phyloP scores from a whole-genome alignment of 2,113 vertebrate genomes.

The Octodon degus region DNA sequence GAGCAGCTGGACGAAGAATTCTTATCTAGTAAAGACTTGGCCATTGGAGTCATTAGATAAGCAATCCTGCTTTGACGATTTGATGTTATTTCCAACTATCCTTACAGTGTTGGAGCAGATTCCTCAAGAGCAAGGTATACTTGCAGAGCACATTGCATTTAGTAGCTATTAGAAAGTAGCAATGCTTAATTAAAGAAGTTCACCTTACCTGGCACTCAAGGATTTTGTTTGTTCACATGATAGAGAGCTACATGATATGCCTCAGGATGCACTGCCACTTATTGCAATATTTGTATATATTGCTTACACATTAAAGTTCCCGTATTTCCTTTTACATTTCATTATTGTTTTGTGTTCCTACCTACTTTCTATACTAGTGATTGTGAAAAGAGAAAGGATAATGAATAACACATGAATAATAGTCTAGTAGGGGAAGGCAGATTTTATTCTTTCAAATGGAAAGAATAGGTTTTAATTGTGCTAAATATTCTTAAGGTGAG shows the following conservation, averaged over 20 bases:
- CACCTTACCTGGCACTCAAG: neutral
- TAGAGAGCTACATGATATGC: neutral
- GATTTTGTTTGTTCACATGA: neutral
- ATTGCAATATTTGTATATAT: neutral
- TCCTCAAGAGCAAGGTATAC: neutral
- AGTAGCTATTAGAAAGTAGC: conserved; percentile 24
- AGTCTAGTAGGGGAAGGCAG: neutral
- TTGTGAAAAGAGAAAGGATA: neutral
- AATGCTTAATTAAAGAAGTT: neutral
- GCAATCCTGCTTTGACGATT: neutral
- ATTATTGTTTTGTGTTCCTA: neutral
- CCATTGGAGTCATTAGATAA: neutral
- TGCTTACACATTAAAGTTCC: conserved; percentile 79
- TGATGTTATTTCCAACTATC: neutral
- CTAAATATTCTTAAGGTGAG: neutral
- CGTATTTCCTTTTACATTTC: conserved; percentile 68
- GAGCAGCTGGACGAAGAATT: neutral
- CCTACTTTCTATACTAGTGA: neutral
- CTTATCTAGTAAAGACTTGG: neutral
- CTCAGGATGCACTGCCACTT: neutral
- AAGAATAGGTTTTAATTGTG: neutral
- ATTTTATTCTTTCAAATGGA: neutral
- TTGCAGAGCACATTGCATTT: neutral
- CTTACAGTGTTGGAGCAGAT: neutral
- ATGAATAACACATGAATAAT: neutral